Evolutionary conservation across 2,113 vertebrate species (phyloP).

Genomic region (Microcebus murinus): DNA sequence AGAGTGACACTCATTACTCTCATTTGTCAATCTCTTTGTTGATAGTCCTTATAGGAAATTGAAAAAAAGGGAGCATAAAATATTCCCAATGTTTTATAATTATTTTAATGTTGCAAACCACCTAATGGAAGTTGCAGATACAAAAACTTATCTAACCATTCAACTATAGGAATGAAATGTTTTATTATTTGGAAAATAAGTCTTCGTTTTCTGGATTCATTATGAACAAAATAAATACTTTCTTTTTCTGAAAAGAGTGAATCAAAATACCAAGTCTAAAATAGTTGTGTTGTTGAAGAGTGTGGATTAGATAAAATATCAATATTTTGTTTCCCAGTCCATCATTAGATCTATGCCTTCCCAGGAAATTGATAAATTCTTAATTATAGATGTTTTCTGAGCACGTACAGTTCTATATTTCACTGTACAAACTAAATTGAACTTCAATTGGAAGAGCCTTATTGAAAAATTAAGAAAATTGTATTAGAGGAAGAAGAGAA

Average conservation of each 20-base stretch:
- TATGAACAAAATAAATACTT: not conserved
- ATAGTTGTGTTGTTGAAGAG: not conserved
- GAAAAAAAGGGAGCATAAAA: not conserved
- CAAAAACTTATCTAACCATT: not conserved
- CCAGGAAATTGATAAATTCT: not conserved
- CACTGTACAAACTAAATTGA: not conserved
- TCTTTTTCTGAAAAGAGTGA: not conserved
- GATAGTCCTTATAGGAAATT: not conserved
- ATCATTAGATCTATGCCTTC: not conserved
- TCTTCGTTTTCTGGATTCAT: not conserved
- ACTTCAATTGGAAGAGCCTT: not conserved
- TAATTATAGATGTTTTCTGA: not conserved
- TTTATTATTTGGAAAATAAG: not conserved
- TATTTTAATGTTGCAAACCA: not conserved
- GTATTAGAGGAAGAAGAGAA: constrained; percentile 16
- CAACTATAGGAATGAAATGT: not conserved
- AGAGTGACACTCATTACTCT: not conserved
- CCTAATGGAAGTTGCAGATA: not conserved
- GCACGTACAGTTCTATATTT: not conserved
- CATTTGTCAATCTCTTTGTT: not conserved
- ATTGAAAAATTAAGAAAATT: not conserved
- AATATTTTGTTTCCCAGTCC: not conserved
- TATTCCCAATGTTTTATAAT: not conserved
- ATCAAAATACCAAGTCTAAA: not conserved
- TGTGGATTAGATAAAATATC: not conserved